A percentile compares a stretch with the other conserved stretches of the same genome.
phyloP scores from a whole-genome alignment of 1,140 invertebrate species.

The Pseudomyrmex dendroicus region DNA sequence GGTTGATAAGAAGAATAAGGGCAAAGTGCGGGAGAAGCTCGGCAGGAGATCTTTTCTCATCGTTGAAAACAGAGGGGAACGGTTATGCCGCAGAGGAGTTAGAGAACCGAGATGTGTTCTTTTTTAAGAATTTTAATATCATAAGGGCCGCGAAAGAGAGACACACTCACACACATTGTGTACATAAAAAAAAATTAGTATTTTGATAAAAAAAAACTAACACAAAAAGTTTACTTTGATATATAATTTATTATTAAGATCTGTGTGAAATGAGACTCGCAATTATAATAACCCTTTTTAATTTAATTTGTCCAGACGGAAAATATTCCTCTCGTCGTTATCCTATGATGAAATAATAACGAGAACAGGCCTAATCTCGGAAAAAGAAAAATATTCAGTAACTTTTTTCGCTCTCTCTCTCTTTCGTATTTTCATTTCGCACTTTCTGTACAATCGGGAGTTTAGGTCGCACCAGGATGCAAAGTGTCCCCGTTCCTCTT shows the following conservation, averaged over 20 bases:
- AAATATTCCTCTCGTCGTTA: not conserved
- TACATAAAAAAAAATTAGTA: no score
- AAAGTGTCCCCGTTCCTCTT: conserved; percentile 60
- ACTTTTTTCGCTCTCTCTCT: not conserved
- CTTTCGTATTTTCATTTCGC: conserved; percentile 33
- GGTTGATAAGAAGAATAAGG: conserved; percentile 72
- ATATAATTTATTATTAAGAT: no score
- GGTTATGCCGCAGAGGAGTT: conserved; percentile 53
- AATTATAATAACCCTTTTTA: no score
- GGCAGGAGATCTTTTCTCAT: conserved; percentile 61
- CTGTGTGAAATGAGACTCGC: no score
- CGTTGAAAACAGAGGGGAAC: conserved; percentile 65
- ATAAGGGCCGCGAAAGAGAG: no score
- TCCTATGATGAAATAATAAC: not conserved
- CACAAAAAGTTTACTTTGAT: no score
- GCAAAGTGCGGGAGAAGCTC: conserved; percentile 55
- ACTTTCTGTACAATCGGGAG: conserved; percentile 32
- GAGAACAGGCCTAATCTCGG: not conserved
- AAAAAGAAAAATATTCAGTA: not conserved
- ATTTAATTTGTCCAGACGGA: not conserved
- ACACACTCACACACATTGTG: no score
- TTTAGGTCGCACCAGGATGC: conserved; percentile 54
- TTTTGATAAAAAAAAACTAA: no score
- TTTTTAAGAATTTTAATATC: no score
- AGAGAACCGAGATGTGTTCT: not conserved